phyloP scores from a whole-genome alignment of 2,113 vertebrate species.

The Nothoprocta perdicaria region DNA sequence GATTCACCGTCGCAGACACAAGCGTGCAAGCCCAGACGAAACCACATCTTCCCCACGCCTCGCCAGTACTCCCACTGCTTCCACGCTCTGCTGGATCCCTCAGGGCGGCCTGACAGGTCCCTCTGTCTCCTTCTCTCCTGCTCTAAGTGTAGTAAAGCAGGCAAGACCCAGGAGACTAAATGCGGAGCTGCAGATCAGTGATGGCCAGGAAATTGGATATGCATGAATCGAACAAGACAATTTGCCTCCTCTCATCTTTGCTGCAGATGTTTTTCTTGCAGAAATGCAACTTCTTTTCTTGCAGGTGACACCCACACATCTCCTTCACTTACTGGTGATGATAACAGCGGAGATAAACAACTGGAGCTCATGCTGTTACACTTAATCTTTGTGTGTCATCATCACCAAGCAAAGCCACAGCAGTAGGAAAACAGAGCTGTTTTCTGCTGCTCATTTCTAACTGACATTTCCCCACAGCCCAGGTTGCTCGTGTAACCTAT shows the following conservation, averaged over 20 bases:
- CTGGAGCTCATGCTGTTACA: constrained; percentile 73
- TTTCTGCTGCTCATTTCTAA: constrained; percentile 74
- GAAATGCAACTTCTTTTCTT: constrained; percentile 52
- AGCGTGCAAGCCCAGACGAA: neutral
- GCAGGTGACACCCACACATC: constrained; percentile 81
- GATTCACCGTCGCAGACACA: neutral
- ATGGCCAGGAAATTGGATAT: constrained; percentile 58
- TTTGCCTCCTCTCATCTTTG: constrained; percentile 57
- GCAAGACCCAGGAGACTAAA: constrained; percentile 48
- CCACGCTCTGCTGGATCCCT: neutral
- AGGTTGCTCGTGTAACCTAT: constrained; percentile 58
- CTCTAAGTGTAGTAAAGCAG: constrained; percentile 8
- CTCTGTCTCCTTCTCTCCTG: neutral
- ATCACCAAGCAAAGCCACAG: constrained; percentile 76
- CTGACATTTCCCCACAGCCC: constrained; percentile 75
- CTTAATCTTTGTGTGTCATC: constrained; percentile 80
- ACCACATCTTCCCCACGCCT: neutral
- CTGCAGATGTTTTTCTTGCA: constrained; percentile 66
- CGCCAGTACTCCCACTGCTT: neutral
- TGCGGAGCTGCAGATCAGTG: constrained; percentile 38
- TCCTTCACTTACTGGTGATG: constrained; percentile 72
- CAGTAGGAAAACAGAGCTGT: constrained; percentile 78
- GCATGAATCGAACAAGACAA: constrained; percentile 64
- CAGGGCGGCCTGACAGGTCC: neutral
- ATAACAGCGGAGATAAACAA: constrained; percentile 77